Evolutionary conservation across 2,113 vertebrate species (phyloP).

Genomic region (Chaetops frenatus): DNA sequence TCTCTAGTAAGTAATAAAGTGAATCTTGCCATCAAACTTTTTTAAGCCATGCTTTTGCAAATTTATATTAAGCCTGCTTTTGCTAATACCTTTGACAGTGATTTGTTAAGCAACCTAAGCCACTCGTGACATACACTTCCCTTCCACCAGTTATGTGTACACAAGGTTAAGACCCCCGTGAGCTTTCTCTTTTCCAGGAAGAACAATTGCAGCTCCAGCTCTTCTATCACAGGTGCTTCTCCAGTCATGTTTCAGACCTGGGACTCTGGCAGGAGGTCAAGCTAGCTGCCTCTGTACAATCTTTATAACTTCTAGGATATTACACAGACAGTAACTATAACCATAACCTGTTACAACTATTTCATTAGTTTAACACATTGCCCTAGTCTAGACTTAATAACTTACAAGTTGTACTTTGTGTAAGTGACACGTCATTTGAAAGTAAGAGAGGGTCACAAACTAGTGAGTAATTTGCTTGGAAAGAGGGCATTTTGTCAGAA

Average conservation of each 20-base stretch:
- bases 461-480: background rate
- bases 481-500: background rate
- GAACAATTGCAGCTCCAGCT: background rate
- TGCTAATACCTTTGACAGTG: background rate
- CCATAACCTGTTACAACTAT: background rate
- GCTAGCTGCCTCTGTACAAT: background rate
- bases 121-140: accelerated
- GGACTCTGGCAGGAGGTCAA: background rate
- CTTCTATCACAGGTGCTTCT: background rate
- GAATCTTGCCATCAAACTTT: background rate
- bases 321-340: background rate
- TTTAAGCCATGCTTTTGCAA: background rate
- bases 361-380: background rate
- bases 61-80: background rate
- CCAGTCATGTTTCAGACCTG: background rate
- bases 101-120: background rate
- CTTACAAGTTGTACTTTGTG: background rate
- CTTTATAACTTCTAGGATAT: accelerated
- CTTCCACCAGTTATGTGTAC: no score
- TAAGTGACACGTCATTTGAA: background rate
- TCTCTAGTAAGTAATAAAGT: background rate
- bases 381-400: background rate
- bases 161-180: background rate
- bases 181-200: background rate
- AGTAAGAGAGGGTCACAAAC: background rate